Conservation (phyloP, 2,797 vertebrate genomes). For the Hirundo rustica region DNA sequence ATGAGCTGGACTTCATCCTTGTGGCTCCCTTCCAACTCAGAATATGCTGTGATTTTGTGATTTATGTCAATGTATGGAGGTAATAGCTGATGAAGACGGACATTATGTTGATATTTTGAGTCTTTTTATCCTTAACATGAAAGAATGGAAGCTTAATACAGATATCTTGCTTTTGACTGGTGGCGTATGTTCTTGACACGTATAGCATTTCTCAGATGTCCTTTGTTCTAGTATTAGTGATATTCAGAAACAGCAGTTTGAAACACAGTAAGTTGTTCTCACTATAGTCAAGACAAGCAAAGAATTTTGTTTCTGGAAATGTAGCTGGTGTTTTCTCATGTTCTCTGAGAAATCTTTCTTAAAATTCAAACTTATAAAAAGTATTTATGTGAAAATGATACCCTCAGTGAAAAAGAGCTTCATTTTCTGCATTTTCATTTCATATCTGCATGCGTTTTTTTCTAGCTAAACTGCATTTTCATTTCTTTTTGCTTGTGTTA, state of each 20-base stretch:
- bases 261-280: not conserved
- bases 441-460: not conserved
- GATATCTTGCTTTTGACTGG: not conserved
- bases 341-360: not conserved
- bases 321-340: not conserved
- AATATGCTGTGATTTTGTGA: not conserved
- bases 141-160: not conserved
- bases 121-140: not conserved
- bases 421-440: not conserved
- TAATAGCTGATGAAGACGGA: not conserved
- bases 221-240: not conserved
- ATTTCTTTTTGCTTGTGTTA: not conserved
- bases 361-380: not conserved
- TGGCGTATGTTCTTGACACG: not conserved
- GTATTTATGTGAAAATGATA: not conserved
- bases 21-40: not conserved
- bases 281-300: not conserved
- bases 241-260: not conserved
- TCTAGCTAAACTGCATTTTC: not conserved
- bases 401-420: not conserved
- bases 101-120: not conserved
- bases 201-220: not conserved
- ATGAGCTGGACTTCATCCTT: not conserved
- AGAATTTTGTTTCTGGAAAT: not conserved
- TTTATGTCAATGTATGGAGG: not conserved